Evolutionary conservation across 2,113 vertebrate species (phyloP), one percentile per base, ranked within the genome.

Genomic region (Ceuthmochares aereus): DNA sequence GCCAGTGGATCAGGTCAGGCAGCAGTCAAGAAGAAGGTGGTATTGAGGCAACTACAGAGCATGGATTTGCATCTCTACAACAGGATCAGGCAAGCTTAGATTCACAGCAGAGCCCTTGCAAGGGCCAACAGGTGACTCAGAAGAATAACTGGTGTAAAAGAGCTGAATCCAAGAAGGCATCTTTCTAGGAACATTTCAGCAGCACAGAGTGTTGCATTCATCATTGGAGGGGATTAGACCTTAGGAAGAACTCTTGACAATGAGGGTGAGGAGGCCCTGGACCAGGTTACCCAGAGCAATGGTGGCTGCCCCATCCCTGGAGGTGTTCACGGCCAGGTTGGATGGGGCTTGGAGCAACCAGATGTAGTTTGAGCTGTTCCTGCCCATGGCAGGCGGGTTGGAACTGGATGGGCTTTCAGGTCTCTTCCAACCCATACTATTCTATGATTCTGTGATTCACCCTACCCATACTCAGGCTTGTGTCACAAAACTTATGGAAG

Each of bases 1-100:
- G 76, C 45, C 79, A 90, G 68, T 12, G 51, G 11, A 55, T 7
- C 3, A 29, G 88, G 40, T 54, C 85, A 91, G 66, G 55, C 26
- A 85, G 55, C 36, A 92, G 83, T 59, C 32, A 78, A 74, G 77
- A 59, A 70, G 60, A 56, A 62, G 26, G 45, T 86, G 72, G 17
- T 18, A 59, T 7, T 0, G 0, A 69, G 60, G 47, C 37, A 84
- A 22, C 43, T 30, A n/a, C n/a, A 79, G 45, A 30, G 5, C 62
- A 74, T 29, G 64, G 60, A 45, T 90, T 89, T 76, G 47, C 56
- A 20, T 51, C 25, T 47, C 47, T 43, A 6, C 34, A 67, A 19
- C 6, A 52, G 56, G 47, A 45, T 36, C 45, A 79, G 40, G 29
- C 37, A 75, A 80, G 29, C 26, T 62, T n/a, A 69, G 52, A 37